Evolutionary conservation across 2,113 vertebrate genomes (phyloP), one percentile per base, ranked within the genome.

Genomic region (Elaphurus davidianus): DNA sequence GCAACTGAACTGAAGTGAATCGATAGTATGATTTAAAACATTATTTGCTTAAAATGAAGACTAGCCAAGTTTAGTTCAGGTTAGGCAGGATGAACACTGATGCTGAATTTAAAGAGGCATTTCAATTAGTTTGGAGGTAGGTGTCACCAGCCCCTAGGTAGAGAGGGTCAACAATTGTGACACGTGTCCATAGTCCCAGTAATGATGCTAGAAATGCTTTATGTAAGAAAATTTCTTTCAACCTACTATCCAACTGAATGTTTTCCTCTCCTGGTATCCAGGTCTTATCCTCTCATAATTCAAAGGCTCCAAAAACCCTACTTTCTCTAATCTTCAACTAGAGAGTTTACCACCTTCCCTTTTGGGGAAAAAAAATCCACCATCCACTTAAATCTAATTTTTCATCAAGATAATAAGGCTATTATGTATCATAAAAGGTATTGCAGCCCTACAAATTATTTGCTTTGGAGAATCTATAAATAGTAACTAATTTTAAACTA

Each of bases 401-500:
- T 64, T 12, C 62, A 78, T 78, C 90, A 95, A 86, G 43, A 86
- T 78, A 86, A 59, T 88, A 93, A 86, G 36, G 45, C 13, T 28
- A 87, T 52, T 27, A 87, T 43, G 6, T 90, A 74, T 40, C 76
- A 96, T 27, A 79, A 90, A 86, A 91, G 43, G 11, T 47, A 52
- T 64, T 93, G 81, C 50, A 71, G 23, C 43, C 43, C 93, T 89
- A 91, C 3, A 90, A 96, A 55, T 71, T 74, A 78, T 62, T 93
- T 91, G 43, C 36, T 90, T 90, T 90, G 45, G 16, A 28, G 36
- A 47, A 93, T 45, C 17, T 74, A 85, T 60, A 92, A 62, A 67
- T 13, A 97, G 64, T 76, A 57, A 94, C 52, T 97, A 76, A 91
- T 89, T 82, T 62, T 87, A 93, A 81, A 90, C 60, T 40, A 67